Evolutionary conservation across 2,113 vertebrate genomes (phyloP), one percentile per base, ranked within the genome.

Genomic region (Greenwoodochromis staneri): DNA sequence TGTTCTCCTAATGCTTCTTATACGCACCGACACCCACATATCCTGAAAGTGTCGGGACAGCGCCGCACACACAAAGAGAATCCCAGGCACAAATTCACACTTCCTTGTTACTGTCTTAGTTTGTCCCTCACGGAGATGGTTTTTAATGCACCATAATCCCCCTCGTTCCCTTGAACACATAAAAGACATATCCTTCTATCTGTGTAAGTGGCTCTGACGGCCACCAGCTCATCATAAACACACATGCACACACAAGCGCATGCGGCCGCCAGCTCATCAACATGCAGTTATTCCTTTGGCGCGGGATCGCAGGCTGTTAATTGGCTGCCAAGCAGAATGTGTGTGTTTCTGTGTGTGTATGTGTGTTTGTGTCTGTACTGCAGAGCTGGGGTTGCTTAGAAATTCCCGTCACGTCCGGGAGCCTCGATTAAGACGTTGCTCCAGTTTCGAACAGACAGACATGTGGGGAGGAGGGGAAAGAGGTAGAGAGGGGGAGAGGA

Each of bases 371-470:
- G 82, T 94, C 85, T 94, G 85, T 89, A 87, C 94, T 87, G 95
- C 94, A 92, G 92, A 94, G 91, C 86, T 7, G 47, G 85, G 91
- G 45, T 87, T 91, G 87, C 76, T 92, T 66, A 86, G 57, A 93
- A 87, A 97, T 96, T 96, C 94, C 87, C 82, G 83, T 96, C 94
- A 94, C 94, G 93, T 95, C 92, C 90, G 73, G 14, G 69, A 95
- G 91, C 91, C 94, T 92, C 92, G 95, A 96, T 97, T 96, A 97
- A 97, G 96, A 95, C 89, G 92, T 97, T 96, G 95, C 95, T 96
- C 93, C 83, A 95, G 93, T 96, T 96, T 93, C 21, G 71, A 89
- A 91, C 92, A 93, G 93, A 93, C 92, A 96, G 94, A 96, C 94
- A 93, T 88, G 88, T 88, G 89, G 92, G 90, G 93, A 90, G 93